Base-by-base conservation (phyloP, 1,140 invertebrate species). In the Littorina saxatilis region DNA sequence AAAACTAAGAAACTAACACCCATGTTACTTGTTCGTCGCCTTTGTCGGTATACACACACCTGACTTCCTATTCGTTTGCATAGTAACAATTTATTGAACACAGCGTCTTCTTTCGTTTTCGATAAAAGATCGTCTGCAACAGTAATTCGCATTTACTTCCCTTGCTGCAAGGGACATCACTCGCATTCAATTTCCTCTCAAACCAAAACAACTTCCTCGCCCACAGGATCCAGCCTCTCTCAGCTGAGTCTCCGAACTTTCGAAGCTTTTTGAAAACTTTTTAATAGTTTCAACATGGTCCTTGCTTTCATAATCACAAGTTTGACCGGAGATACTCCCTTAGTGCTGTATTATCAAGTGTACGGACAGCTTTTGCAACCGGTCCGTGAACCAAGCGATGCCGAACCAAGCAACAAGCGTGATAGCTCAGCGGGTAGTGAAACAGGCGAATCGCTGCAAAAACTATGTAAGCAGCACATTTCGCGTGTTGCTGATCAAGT, bases 241-340 rank as follows among this genome's bases (percentile, higher is more conserved):
- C n/a, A n/a, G n/a, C n/a, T n/a, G n/a, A n/a, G n/a, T n/a, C n/a
- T n/a, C n/a, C n/a, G n/a, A n/a, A n/a, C n/a, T n/a, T n/a, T n/a
- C n/a, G n/a, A n/a, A n/a, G n/a, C n/a, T n/a, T n/a, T n/a, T n/a
- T n/a, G n/a, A n/a, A n/a, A n/a, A n/a, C n/a, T n/a, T n/a, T n/a
- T n/a, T n/a, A n/a, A n/a, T n/a, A n/a, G n/a, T n/a, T n/a, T n/a
- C 23, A 73, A 50, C 43, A 90, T 90, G 89, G 89, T 90, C 5
- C 85, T 86, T 76, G 88, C 88, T 7, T 89, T 90, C 81, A 74
- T 90, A n/a, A 85, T 90, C 7, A 85, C 89, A 39, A 89, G 86
- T 0, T 40, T 90, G 27, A 75, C 87, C 37, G 87, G 88, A 7
- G 88, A 87, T 9, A 81, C 72, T 7, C 84, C 84, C 61, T 83